phyloP scores from a whole-genome alignment of 2,113 vertebrate genomes.

The Ia io region DNA sequence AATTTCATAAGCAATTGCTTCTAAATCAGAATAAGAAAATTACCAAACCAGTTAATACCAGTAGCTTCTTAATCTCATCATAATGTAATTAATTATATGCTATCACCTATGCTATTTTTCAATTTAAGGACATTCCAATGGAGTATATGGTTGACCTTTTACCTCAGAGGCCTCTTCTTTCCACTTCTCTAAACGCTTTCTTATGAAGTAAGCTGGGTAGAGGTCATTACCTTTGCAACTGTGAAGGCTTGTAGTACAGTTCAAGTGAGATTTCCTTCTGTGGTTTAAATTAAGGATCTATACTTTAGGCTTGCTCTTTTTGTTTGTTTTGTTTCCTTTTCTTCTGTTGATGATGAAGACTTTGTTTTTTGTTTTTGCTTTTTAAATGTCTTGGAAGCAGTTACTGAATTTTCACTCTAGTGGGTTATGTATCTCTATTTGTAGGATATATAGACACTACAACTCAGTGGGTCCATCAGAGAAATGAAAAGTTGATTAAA shows the following conservation, averaged over 20 bases:
- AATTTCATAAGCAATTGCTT: neutral
- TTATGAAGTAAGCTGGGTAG: neutral
- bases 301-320: neutral
- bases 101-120: neutral
- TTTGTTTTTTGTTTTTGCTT: neutral
- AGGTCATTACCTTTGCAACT: neutral
- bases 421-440: neutral
- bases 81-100: neutral
- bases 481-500: neutral
- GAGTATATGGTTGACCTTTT: neutral
- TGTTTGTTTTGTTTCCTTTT: neutral
- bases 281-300: neutral
- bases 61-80: neutral
- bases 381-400: neutral
- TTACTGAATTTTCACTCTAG: neutral
- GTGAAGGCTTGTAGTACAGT: neutral
- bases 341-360: neutral
- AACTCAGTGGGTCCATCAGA: neutral
- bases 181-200: neutral
- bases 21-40: neutral
- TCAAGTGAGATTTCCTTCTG: neutral
- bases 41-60: neutral
- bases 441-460: neutral
- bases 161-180: neutral
- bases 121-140: neutral